Evolutionary conservation across 2,113 vertebrate genomes (phyloP).

Genomic region (Periophthalmodon schlosseri): DNA sequence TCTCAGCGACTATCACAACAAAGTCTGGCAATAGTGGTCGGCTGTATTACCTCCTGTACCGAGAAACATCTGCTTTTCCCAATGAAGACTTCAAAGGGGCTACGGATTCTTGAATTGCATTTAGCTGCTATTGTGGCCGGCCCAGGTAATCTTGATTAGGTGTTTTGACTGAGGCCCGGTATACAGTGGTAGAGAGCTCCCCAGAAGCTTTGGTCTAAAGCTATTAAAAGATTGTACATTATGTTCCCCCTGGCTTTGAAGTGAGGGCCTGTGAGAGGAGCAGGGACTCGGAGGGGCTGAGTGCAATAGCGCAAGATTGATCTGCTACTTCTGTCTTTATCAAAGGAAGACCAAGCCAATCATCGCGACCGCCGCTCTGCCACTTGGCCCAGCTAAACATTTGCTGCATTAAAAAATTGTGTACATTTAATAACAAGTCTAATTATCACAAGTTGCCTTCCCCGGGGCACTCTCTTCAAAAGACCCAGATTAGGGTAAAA

Average conservation of each 20-base stretch:
- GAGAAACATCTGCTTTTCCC: conserved; percentile 92
- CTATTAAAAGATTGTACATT: conserved; percentile 99
- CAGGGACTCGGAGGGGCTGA: conserved; percentile 85
- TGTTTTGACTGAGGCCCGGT: conserved; percentile 98
- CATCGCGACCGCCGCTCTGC: conserved; percentile 79
- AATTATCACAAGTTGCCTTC: conserved; percentile 74
- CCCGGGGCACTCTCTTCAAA: conserved; percentile 54
- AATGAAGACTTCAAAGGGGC: conserved; percentile 96
- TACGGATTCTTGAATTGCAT: conserved; percentile 96
- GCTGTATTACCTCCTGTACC: conserved; percentile 93
- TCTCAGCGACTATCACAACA: conserved; percentile 93
- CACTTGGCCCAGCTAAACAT: conserved; percentile 76
- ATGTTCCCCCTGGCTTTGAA: conserved; percentile 98
- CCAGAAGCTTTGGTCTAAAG: conserved; percentile 96
- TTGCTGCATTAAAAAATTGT: conserved; percentile 80
- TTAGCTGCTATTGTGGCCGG: conserved; percentile 98
- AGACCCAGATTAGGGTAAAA: conserved; percentile 64
- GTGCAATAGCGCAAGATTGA: conserved; percentile 91
- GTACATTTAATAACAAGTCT: conserved; percentile 80
- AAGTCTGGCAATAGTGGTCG: conserved; percentile 93
- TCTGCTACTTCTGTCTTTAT: conserved; percentile 85
- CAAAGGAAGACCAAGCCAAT: conserved; percentile 84
- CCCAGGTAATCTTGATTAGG: conserved; percentile 98
- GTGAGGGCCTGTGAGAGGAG: conserved; percentile 89
- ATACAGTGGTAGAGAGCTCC: conserved; percentile 88